Evolutionary conservation across 2,113 vertebrate species (phyloP).

Genomic region (Echinops telfairi): DNA sequence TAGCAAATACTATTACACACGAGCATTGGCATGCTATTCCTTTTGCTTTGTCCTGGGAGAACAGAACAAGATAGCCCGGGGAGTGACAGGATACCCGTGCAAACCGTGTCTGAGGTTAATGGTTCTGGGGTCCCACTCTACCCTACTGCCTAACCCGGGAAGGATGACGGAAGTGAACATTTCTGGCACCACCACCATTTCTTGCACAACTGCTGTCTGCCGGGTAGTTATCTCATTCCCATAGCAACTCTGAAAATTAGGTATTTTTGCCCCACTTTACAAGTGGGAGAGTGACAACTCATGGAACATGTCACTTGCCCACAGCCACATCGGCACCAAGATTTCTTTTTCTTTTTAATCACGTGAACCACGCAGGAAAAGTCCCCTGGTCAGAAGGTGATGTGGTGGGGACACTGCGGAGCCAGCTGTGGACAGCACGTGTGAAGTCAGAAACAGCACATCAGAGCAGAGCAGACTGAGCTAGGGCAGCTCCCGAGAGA

Average conservation of each 20-base stretch:
- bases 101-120: neutral
- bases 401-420: conserved; percentile 23
- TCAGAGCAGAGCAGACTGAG: neutral
- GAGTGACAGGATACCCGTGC: neutral
- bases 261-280: conserved; percentile 5
- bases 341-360: conserved; percentile 40
- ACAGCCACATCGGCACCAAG: neutral
- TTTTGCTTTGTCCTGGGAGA: conserved; percentile 10
- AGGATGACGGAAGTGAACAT: neutral
- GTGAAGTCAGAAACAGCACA: neutral
- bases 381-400: neutral
- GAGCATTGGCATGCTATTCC: neutral
- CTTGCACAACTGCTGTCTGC: neutral
- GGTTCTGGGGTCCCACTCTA: conserved; percentile 17
- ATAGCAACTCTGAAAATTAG: conserved; percentile 34
- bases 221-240: neutral
- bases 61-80: conserved; percentile 11
- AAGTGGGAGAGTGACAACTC: conserved; percentile 41
- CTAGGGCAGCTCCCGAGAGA: neutral
- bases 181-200: conserved; percentile 1
- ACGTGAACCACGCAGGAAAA: conserved; percentile 21
- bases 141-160: neutral
- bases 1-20: conserved; percentile 50
- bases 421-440: neutral
- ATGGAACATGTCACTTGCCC: conserved; percentile 37